phyloP scores from a whole-genome alignment of 2,888 invertebrate species.

The Caenorhabditis sp. region DNA sequence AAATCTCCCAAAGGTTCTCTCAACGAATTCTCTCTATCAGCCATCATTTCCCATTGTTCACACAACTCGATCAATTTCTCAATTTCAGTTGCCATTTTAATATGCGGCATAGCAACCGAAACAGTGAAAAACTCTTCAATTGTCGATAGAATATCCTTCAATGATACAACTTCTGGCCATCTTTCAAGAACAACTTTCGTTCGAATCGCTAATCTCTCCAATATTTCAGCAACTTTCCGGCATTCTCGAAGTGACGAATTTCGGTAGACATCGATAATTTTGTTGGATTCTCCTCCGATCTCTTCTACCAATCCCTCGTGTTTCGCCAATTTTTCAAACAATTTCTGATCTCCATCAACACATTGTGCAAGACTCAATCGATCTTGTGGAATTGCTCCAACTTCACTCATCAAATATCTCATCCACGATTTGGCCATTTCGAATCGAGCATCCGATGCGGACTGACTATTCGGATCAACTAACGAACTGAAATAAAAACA shows the following conservation, averaged over 20 bases:
- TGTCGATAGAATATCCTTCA: constrained; percentile 47
- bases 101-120: constrained; percentile 79
- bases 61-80: constrained; percentile 80
- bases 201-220: constrained; percentile 33
- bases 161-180: constrained; percentile 59
- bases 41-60: constrained; percentile 69
- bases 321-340: constrained; percentile 21
- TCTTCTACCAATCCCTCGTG: constrained; percentile 28
- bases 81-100: constrained; percentile 87
- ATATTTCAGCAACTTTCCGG: constrained; percentile 37
- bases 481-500: constrained; percentile 10
- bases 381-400: constrained; percentile 25
- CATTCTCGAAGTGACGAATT: constrained; percentile 41
- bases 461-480: constrained; percentile 18
- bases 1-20: constrained; percentile 79
- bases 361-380: constrained; percentile 9
- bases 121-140: constrained; percentile 52
- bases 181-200: constrained; percentile 45
- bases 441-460: constrained; percentile 24
- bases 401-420: constrained; percentile 42
- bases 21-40: constrained; percentile 78
- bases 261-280: constrained; percentile 37
- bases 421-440: constrained; percentile 48
- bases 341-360: constrained; percentile 31
- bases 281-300: constrained; percentile 11